These are phyloP conservation scores for Clanis bilineata DNA, from an alignment of 2,888 invertebrate species.

Conservation along the genomic window DNA sequence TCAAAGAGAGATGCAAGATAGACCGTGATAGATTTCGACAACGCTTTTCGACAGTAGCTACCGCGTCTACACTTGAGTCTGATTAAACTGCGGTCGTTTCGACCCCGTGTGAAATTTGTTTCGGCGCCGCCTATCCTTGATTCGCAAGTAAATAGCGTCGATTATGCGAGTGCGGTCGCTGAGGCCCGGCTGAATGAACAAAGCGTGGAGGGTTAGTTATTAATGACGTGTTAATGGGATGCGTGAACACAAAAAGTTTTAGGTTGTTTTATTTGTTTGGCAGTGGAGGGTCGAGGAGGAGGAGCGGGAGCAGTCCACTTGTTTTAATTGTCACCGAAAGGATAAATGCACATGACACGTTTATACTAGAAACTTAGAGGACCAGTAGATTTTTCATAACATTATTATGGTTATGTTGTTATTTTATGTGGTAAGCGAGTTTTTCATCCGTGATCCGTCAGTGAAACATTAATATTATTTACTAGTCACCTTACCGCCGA, in stretches of 20 bases:
- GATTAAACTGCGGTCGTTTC: conserved; percentile 72
- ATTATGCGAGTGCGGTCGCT: conserved; percentile 23
- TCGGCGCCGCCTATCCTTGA: conserved; percentile 34
- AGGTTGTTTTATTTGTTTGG: neutral
- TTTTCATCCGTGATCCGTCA: no score
- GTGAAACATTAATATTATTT: no score
- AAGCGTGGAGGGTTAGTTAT: conserved; percentile 2
- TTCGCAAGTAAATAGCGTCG: conserved; percentile 31
- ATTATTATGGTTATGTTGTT: no score
- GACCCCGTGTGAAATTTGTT: conserved; percentile 38
- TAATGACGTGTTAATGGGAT: conserved; percentile 9
- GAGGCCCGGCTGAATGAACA: neutral
- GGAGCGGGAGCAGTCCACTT: no score
- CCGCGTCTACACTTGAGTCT: conserved; percentile 67
- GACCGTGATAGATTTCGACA: conserved; percentile 57
- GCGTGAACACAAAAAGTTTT: neutral
- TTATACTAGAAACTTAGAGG: no score
- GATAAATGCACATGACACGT: no score
- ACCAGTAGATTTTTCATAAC: no score
- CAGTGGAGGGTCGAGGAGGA: neutral
- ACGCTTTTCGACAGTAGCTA: conserved; percentile 49
- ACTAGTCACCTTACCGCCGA: no score
- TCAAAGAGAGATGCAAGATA: conserved; percentile 22
- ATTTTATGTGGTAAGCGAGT: no score
- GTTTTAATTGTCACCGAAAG: neutral